Base-by-base conservation (phyloP, 2,113 vertebrate genomes). In the Piprites chloris region DNA sequence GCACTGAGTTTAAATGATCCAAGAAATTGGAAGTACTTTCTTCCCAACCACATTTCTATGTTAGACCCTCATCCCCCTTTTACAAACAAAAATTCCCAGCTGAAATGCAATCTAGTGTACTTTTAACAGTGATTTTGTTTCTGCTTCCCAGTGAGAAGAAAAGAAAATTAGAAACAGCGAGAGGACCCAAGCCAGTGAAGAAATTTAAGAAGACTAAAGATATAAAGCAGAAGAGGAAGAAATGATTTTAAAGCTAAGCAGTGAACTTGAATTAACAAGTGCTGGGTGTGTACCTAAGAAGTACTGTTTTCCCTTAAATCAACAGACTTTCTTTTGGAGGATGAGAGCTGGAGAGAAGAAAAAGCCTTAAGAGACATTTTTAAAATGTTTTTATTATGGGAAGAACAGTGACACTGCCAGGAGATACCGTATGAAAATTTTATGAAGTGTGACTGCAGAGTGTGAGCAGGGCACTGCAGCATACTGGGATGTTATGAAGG, bases 131-230 rank as follows among this genome's bases (percentile, higher is more conserved):
- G 68, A 21, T 75, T 91, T 78, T 94, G 11, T 81, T 87, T 39
- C 53, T 82, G 68, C 47, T 88, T 87, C 37, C 65, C 93, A 99
- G 99, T 97, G 98, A 99, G 93, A 99, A 99, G 98, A 99, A 99
- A 96, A 98, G 99, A 96, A 99, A 99, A 93, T 49, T 97, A 97
- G 78, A 98, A 92, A 35, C 87, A 61, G 85, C 97, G n/a, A 91
- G 62, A 67, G 97, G 97, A 32, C 96, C 91, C 49, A 97, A 95
- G 75, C 97, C 98, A 55, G 97, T 95, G n/a, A 98, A 99, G 96
- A 99, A 98, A 92, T 96, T 98, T 74, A 99, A 99, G 98, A 99
- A 96, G 77, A 96, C 90, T 88, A 99, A 98, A 94, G 98, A 98
- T 27, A 88, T 65, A 59, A 99, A 96, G 73, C 97, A 94, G 78